These are phyloP conservation scores for Acleris holmiana DNA, from an alignment of 2,888 invertebrate genomes.

Conservation along the genomic window DNA sequence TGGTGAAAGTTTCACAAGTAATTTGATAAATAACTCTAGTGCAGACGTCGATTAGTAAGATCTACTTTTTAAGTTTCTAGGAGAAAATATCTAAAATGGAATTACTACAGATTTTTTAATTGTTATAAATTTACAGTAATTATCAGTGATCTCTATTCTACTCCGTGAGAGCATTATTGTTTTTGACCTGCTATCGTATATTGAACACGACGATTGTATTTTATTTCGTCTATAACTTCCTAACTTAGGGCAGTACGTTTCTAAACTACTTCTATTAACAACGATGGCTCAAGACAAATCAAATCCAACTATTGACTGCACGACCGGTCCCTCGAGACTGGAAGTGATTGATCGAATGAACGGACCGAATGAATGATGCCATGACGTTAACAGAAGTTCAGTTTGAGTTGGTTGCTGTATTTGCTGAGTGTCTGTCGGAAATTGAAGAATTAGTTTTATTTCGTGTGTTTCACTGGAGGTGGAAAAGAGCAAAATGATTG, in stretches of 20 bases:
- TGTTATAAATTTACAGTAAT: no score
- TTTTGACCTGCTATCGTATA: no score
- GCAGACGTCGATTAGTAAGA: no score
- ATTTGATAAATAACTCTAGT: no score
- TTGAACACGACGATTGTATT: no score
- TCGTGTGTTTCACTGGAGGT: background rate
- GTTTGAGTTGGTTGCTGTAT: background rate
- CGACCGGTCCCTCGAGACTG: conserved; percentile 5
- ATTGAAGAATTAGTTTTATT: no score
- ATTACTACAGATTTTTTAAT: no score
- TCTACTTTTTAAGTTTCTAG: no score
- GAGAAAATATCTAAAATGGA: no score
- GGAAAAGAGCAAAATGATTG: background rate
- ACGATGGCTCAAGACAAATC: background rate
- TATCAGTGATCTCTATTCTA: no score
- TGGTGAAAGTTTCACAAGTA: no score
- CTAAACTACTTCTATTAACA: background rate
- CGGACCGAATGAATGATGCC: conserved; percentile 1
- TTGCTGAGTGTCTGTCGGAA: background rate
- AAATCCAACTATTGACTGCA: conserved; percentile 2
- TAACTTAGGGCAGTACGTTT: background rate
- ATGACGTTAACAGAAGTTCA: background rate
- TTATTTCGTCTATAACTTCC: background rate
- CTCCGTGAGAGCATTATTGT: no score
- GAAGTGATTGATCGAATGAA: conserved; percentile 12